Conservation (phyloP, 2,888 invertebrate species). For the Halictus quadricinctus region DNA sequence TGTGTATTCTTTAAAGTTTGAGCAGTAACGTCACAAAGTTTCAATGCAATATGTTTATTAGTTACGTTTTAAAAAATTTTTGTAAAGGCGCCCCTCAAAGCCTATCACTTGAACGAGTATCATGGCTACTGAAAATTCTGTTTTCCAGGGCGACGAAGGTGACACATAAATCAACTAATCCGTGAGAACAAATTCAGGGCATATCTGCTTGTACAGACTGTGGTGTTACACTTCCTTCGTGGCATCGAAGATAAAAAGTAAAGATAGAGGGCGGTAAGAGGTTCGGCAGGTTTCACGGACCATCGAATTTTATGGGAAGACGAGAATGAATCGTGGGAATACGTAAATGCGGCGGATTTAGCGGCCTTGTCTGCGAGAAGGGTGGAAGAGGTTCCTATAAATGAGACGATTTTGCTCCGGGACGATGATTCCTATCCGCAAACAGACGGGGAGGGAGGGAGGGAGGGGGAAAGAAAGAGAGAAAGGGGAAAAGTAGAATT, state of each 20-base stretch:
- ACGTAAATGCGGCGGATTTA: constrained; percentile 67
- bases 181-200: constrained; percentile 31
- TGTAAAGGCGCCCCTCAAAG: background rate
- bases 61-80: background rate
- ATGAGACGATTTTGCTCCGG: constrained; percentile 27
- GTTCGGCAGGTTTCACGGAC: constrained; percentile 66
- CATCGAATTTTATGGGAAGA: constrained; percentile 73
- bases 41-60: background rate
- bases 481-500: constrained; percentile 1
- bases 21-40: background rate
- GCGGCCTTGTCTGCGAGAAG: constrained; percentile 25
- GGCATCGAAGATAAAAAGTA: constrained; percentile 34
- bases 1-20: background rate
- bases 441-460: background rate
- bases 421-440: constrained; percentile 47
- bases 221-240: constrained; percentile 7
- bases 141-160: background rate
- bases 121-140: background rate
- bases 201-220: background rate
- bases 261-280: constrained; percentile 48
- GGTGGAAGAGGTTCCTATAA: constrained; percentile 26
- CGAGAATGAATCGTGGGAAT: constrained; percentile 73
- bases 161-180: background rate
- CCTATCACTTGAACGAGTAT: background rate
- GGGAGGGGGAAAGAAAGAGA: background rate